Percentiles rank a stretch among this genome's conserved stretches.
Conservation (phyloP, 1,140 invertebrate genomes). For the Acromyrmex heyeri region DNA sequence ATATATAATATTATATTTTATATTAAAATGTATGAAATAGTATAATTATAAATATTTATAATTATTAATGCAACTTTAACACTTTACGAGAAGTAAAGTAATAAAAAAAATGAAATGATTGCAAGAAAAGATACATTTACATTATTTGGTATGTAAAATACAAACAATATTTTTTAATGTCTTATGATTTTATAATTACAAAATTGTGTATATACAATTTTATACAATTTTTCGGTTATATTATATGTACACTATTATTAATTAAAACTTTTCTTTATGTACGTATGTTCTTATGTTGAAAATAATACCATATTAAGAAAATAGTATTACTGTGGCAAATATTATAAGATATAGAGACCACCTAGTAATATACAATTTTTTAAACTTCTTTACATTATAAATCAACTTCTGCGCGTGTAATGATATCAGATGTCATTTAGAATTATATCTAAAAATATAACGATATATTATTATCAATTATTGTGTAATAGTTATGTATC, state of each 20-base stretch:
- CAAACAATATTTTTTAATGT: not conserved
- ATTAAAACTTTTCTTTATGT: not conserved
- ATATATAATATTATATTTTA: not conserved
- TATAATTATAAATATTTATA: not conserved
- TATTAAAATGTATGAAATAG: not conserved
- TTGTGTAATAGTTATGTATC: not conserved
- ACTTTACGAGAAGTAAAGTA: too few species aligned
- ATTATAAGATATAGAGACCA: constrained; percentile 27
- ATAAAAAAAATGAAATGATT: not conserved
- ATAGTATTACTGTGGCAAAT: constrained; percentile 39
- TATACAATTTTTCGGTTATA: not conserved
- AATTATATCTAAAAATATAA: constrained; percentile 52
- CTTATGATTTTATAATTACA: not conserved
- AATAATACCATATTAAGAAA: not conserved
- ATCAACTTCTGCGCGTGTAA: constrained; percentile 37
- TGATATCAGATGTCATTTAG: constrained; percentile 16
- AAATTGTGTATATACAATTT: not conserved
- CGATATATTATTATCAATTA: not conserved
- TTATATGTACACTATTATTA: not conserved
- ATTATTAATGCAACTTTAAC: not conserved
- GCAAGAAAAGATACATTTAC: not conserved
- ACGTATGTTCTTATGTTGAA: not conserved
- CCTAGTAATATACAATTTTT: constrained; percentile 38
- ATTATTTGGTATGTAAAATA: constrained; percentile 16
- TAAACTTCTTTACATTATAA: constrained; percentile 41